Conservation (phyloP, 2,888 invertebrate genomes). For the Argynnis bischoffii region DNA sequence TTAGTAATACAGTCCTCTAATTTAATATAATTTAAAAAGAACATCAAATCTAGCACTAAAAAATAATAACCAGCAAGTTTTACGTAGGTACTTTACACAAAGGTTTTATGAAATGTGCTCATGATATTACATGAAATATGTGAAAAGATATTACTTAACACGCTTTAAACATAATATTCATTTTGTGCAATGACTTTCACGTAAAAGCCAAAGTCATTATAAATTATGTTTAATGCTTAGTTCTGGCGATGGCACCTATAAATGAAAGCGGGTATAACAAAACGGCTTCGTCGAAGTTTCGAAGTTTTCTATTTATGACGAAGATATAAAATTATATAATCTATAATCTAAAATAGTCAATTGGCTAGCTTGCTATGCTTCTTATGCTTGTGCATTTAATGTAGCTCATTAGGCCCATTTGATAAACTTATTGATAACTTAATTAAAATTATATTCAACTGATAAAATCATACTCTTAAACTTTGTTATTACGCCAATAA, state of each 20-base stretch:
- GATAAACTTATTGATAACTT: no score
- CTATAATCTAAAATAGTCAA: not conserved
- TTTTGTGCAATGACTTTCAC: conserved; percentile 6
- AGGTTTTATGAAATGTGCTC: conserved; percentile 1
- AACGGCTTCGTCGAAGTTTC: not conserved
- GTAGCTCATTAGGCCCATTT: no score
- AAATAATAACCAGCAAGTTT: no score
- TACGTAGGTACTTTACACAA: not conserved
- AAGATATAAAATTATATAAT: not conserved
- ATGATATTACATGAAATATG: not conserved
- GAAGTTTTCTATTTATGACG: not conserved
- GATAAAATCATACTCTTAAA: no score
- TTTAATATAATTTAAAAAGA: no score
- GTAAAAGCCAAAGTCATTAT: conserved; percentile 6
- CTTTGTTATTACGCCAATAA: no score
- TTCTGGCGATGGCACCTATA: conserved; percentile 13
- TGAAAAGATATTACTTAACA: conserved; percentile 4
- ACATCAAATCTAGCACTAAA: no score
- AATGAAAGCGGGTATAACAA: conserved; percentile 1
- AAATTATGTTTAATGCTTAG: not conserved
- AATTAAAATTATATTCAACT: no score
- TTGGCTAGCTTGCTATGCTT: not conserved
- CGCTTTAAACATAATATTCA: not conserved
- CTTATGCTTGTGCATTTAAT: no score
- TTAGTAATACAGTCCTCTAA: no score